A percentile compares a stretch with the other conserved stretches of the same genome.
phyloP scores from a whole-genome alignment of 2,888 invertebrate genomes.

The Caenorhabditis panamensis region DNA sequence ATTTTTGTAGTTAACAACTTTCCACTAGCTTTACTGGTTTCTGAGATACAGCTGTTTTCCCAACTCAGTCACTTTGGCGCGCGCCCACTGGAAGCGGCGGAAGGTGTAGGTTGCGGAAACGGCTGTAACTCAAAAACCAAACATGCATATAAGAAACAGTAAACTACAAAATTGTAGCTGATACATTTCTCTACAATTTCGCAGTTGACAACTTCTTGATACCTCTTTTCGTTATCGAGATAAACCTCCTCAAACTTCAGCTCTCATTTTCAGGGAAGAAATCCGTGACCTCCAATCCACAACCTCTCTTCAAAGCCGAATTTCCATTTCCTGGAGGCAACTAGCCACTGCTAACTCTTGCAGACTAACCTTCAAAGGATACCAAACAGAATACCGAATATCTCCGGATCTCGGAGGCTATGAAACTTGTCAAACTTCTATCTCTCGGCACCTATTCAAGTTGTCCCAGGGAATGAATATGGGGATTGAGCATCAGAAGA shows the following conservation, averaged over 20 bases:
- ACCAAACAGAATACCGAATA: constrained; percentile 76
- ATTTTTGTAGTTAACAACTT: too few species aligned
- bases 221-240: too few species aligned
- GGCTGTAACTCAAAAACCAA: too few species aligned
- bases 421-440: constrained; percentile 73
- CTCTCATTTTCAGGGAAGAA: constrained; percentile 58
- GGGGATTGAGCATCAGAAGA: constrained; percentile 48
- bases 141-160: too few species aligned
- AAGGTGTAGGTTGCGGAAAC: too few species aligned
- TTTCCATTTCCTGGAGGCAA: constrained; percentile 59
- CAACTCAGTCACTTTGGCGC: too few species aligned
- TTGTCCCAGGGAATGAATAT: constrained; percentile 66
- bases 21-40: too few species aligned
- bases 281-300: constrained; percentile 68
- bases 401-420: constrained; percentile 79
- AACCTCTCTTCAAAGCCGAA: constrained; percentile 65
- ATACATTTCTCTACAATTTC: too few species aligned
- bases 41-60: too few species aligned
- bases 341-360: constrained; percentile 58
- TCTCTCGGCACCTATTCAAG: constrained; percentile 73
- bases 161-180: too few species aligned
- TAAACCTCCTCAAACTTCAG: not conserved
- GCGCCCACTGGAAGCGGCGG: too few species aligned
- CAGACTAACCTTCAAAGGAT: constrained; percentile 67
- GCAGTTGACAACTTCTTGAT: too few species aligned